Evolutionary conservation across 2,113 vertebrate genomes (phyloP).

Genomic region (Cyprichromis sp.): DNA sequence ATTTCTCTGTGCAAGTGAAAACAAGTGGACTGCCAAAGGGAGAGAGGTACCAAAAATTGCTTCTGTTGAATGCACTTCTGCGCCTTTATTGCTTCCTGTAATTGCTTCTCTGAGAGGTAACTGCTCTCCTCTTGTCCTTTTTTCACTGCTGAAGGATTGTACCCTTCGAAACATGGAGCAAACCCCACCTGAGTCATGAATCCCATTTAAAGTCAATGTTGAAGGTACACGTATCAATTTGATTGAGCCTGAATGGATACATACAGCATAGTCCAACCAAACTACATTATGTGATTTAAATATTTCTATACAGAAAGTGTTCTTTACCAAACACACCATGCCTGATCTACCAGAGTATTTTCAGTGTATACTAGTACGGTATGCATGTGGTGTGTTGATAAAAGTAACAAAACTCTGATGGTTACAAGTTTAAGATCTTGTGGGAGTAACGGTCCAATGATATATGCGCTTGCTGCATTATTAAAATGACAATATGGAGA

Average conservation of each 20-base stretch:
- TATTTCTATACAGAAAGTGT: not conserved
- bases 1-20: slow-evolving; percentile 37
- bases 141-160: slow-evolving; percentile 34
- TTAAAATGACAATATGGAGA: slow-evolving; percentile 13
- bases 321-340: not conserved
- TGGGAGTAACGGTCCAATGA: slow-evolving; percentile 17
- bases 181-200: slow-evolving; percentile 18
- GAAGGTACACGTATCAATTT: not conserved
- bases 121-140: slow-evolving; percentile 51
- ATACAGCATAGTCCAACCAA: not conserved
- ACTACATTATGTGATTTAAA: not conserved
- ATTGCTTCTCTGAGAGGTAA: slow-evolving; percentile 69
- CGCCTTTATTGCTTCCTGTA: slow-evolving; percentile 69
- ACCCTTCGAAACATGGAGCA: slow-evolving; percentile 18
- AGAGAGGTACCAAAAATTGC: slow-evolving; percentile 62
- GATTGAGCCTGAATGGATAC: not conserved
- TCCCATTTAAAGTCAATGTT: slow-evolving; percentile 8
- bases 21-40: slow-evolving; percentile 60
- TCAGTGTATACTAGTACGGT: not conserved
- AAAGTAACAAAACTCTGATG: not conserved
- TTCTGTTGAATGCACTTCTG: slow-evolving; percentile 69
- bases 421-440: slow-evolving; percentile 24
- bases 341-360: not conserved
- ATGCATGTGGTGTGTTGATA: not conserved
- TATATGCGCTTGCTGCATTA: slow-evolving; percentile 4